Evolutionary conservation across 2,797 vertebrate species (phyloP).

Genomic region (Odontamblyopus rebecca): DNA sequence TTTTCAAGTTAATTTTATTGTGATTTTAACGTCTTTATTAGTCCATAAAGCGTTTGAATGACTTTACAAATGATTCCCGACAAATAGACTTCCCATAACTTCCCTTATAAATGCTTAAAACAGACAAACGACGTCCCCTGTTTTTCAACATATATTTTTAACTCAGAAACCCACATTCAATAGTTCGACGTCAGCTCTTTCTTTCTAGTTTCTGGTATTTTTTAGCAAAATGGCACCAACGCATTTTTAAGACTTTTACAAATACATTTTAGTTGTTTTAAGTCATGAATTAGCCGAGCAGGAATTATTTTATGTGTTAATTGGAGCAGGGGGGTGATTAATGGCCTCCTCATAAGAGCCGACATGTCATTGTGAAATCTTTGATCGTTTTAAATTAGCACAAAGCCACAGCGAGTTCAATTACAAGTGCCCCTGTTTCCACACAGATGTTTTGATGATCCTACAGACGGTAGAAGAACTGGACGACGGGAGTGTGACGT

Average conservation of each 20-base stretch:
- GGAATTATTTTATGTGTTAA: slow-evolving; percentile 44
- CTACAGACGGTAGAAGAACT: too few relatives aligned
- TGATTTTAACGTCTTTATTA: too few relatives aligned
- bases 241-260: slow-evolving; percentile 11
- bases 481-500: too few relatives aligned
- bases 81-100: too few relatives aligned
- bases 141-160: not conserved
- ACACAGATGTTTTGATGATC: not conserved
- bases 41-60: too few relatives aligned
- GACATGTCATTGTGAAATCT: slow-evolving; percentile 8
- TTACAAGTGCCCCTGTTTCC: not conserved
- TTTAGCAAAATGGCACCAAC: not conserved
- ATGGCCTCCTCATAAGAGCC: slow-evolving; percentile 29
- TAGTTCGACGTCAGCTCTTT: not conserved
- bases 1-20: too few relatives aligned
- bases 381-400: not conserved
- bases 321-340: slow-evolving; percentile 44
- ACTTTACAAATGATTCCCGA: too few relatives aligned
- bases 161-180: slow-evolving; percentile 13
- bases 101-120: not conserved
- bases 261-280: slow-evolving; percentile 8
- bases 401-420: not conserved
- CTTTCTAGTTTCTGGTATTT: slow-evolving; percentile 14
- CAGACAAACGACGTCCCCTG: not conserved
- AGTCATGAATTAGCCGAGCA: slow-evolving; percentile 36